Evolutionary conservation across 2,888 invertebrate genomes (phyloP).

Genomic region (Harpalus rubripes): DNA sequence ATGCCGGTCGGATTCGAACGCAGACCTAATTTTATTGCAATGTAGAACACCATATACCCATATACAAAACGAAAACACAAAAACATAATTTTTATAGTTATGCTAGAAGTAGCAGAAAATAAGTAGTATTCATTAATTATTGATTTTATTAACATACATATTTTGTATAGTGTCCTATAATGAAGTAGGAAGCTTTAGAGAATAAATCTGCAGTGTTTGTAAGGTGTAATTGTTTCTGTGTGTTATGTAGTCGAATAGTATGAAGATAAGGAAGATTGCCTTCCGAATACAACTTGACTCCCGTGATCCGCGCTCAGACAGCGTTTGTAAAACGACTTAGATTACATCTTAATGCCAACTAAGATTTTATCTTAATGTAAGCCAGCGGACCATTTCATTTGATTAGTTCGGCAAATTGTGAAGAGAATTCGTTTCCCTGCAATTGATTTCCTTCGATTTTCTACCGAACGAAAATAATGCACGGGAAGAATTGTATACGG

Average conservation of each 20-base stretch:
- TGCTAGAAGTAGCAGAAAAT: too few species aligned
- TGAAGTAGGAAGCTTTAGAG: not conserved
- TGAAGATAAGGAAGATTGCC: slow-evolving; percentile 39
- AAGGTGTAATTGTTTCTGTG: slow-evolving; percentile 38
- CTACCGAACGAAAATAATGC: slow-evolving; percentile 61
- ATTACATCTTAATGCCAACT: slow-evolving; percentile 69
- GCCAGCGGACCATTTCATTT: slow-evolving; percentile 69
- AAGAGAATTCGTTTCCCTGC: slow-evolving; percentile 67
- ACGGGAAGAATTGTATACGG: slow-evolving; percentile 48
- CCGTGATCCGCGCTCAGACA: slow-evolving; percentile 47
- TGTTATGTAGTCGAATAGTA: slow-evolving; percentile 34
- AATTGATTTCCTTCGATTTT: slow-evolving; percentile 66
- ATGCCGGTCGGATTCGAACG: too few species aligned
- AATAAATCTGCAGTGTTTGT: slow-evolving; percentile 2
- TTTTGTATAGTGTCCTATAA: not conserved
- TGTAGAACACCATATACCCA: too few species aligned
- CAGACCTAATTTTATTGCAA: too few species aligned
- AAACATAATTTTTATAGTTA: too few species aligned
- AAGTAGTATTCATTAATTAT: too few species aligned
- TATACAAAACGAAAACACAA: too few species aligned
- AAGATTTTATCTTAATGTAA: slow-evolving; percentile 70
- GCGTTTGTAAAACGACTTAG: slow-evolving; percentile 67
- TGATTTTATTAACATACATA: not conserved
- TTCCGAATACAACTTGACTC: slow-evolving; percentile 31
- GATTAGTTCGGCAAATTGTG: slow-evolving; percentile 70